phyloP scores from a whole-genome alignment of 2,113 vertebrate species.

The Heterotilapia buettikoferi region DNA sequence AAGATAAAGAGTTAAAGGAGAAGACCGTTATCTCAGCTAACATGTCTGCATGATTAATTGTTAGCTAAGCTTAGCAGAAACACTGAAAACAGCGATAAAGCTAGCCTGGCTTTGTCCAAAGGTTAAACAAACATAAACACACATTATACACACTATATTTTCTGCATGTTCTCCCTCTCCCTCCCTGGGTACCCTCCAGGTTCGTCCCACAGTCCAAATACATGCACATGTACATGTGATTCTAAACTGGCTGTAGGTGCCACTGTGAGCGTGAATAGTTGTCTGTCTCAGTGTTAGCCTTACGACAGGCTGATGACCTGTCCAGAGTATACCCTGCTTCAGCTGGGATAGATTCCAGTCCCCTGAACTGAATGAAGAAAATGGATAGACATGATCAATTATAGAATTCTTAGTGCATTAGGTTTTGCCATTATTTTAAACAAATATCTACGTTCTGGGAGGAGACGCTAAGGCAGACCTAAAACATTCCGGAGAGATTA shows the following conservation, averaged over 20 bases:
- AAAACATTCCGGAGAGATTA: not conserved
- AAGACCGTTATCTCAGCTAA: not conserved
- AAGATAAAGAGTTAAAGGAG: not conserved
- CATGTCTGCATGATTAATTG: not conserved
- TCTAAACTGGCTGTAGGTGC: not conserved
- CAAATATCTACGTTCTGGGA: not conserved
- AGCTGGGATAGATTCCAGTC: not conserved
- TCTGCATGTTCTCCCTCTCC: not conserved
- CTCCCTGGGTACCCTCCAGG: fast-evolving
- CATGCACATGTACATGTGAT: not conserved
- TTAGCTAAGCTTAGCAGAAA: not conserved
- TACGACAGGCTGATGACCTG: not conserved
- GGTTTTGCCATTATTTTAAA: not conserved
- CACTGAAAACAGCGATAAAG: not conserved
- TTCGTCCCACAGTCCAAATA: not conserved
- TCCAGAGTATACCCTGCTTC: not conserved
- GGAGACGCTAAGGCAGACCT: not conserved
- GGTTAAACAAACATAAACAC: not conserved
- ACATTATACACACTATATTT: not conserved
- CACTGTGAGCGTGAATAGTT: not conserved
- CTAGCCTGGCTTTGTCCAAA: not conserved
- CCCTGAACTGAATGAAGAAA: not conserved
- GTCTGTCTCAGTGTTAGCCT: not conserved
- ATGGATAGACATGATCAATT: not conserved
- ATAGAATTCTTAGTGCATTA: not conserved